Percentiles rank a stretch among this genome's conserved stretches.
phyloP scores from a whole-genome alignment of 2,888 invertebrate species.

The Drosophila mayaguana region DNA sequence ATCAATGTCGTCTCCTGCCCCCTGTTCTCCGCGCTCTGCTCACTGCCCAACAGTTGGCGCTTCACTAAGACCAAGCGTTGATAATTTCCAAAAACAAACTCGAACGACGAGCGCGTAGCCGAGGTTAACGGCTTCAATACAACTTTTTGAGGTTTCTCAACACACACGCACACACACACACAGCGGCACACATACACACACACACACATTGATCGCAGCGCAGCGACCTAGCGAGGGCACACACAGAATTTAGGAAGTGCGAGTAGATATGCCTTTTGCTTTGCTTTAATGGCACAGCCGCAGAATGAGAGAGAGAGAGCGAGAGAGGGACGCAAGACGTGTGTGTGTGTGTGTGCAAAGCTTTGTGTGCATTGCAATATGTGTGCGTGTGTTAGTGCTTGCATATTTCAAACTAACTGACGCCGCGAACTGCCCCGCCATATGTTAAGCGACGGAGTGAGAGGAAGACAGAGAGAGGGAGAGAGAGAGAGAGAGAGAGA shows the following conservation, averaged over 20 bases:
- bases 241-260: slow-evolving; percentile 72
- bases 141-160: slow-evolving; percentile 81
- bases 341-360: neutral
- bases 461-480: neutral
- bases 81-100: slow-evolving; percentile 72
- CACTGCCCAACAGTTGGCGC: slow-evolving; percentile 19
- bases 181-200: slow-evolving; percentile 26
- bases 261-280: slow-evolving; percentile 29
- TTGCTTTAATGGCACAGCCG: slow-evolving; percentile 12
- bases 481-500: neutral
- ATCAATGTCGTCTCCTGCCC: slow-evolving; percentile 26
- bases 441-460: neutral
- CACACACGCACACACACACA: slow-evolving; percentile 28
- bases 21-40: neutral
- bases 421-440: slow-evolving; percentile 18
- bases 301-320: neutral
- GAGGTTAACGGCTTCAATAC: slow-evolving; percentile 84
- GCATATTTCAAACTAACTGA: slow-evolving; percentile 52
- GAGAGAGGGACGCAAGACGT: neutral
- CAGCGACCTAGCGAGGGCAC: slow-evolving; percentile 67
- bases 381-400: slow-evolving; percentile 25
- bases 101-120: slow-evolving; percentile 79
- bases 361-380: slow-evolving; percentile 20
- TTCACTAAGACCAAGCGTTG: slow-evolving; percentile 54
- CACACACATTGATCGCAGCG: slow-evolving; percentile 45